These are phyloP conservation scores for Caiman crocodilus DNA, from an alignment of 2,797 vertebrate genomes.

Conservation along the genomic window DNA sequence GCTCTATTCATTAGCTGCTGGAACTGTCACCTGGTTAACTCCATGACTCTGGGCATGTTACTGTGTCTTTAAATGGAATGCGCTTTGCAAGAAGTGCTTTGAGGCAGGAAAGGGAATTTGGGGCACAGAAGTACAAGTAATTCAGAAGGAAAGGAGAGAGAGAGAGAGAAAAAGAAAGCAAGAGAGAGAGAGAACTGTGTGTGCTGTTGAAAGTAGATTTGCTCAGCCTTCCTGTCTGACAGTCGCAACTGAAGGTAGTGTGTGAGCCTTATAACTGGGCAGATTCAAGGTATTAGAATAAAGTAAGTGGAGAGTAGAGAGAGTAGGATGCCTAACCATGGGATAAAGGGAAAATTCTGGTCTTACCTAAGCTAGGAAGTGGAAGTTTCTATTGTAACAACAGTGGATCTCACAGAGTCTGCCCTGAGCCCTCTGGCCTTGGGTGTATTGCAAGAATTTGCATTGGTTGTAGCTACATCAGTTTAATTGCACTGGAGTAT, in stretches of 20 bases:
- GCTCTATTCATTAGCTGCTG: background rate
- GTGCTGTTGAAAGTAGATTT: background rate
- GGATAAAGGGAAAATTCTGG: background rate
- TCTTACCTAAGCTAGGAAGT: background rate
- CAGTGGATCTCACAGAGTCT: too few relatives aligned
- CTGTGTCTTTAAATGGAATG: background rate
- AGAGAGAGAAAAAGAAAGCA: background rate
- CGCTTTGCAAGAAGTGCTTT: background rate
- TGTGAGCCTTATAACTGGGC: too few relatives aligned
- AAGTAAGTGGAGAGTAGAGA: background rate
- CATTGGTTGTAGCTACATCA: too few relatives aligned
- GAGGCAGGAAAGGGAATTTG: background rate
- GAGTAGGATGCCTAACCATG: background rate
- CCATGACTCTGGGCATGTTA: background rate
- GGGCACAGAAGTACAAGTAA: fast-evolving
- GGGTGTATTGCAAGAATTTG: too few relatives aligned
- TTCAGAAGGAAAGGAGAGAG: background rate
- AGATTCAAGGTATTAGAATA: fast-evolving
- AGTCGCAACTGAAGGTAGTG: fast-evolving
- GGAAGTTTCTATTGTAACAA: background rate
- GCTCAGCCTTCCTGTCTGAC: background rate
- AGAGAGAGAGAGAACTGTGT: background rate
- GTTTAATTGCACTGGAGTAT: too few relatives aligned
- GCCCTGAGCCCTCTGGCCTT: too few relatives aligned
- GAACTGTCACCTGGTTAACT: background rate